Evolutionary conservation across 1,140 invertebrate genomes (phyloP), one percentile per base, ranked within the genome.

Genomic region (Odontomachus brunneus): DNA sequence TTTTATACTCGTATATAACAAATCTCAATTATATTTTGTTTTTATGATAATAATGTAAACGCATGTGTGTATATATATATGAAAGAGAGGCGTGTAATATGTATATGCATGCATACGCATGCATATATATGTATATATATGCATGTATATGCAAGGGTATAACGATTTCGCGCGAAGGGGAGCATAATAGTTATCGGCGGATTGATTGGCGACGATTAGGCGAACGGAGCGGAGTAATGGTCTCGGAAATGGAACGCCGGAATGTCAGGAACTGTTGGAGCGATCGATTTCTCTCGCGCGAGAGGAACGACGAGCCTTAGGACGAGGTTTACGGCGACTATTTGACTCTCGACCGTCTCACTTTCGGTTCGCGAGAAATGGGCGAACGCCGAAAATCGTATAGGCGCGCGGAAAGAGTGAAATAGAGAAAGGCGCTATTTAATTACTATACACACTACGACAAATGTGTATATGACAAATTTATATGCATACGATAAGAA

Each of bases 1-100:
- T 88, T 89, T 89, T 89, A 89, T 89, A 89, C 88, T 85, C 88
- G 71, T 87, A 89, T 88, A 87, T 88, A 87, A 86, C 29, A 83
- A 84, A 89, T 85, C 84, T 55, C 78, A 85, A 78, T 89, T 87
- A 89, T 89, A 89, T 89, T 89, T 89, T 89, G 76, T 87, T 89
- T 89, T 72, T 85, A 89, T 76, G 59, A 60, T 76, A 67, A 81
- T 75, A 72, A 83, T 81, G 66, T 78, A 66, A 55, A 49, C 62
- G 48, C 67, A 80, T 72, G 44, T 88, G 78, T 69, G 22, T 67
- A 71, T 80, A 75, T 73, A 73, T 83, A 76, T 76, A 75, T 65
- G 60, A 53, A 48, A n/a, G 19, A 69, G 69, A 49, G 75, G 59
- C 14, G 22, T 71, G 59, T 59, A 69, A 83, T 78, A 85, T 66